A percentile compares a stretch with the other conserved stretches of the same genome.
phyloP scores from a whole-genome alignment of 2,797 vertebrate species.

The Falco novaeseelandiae region DNA sequence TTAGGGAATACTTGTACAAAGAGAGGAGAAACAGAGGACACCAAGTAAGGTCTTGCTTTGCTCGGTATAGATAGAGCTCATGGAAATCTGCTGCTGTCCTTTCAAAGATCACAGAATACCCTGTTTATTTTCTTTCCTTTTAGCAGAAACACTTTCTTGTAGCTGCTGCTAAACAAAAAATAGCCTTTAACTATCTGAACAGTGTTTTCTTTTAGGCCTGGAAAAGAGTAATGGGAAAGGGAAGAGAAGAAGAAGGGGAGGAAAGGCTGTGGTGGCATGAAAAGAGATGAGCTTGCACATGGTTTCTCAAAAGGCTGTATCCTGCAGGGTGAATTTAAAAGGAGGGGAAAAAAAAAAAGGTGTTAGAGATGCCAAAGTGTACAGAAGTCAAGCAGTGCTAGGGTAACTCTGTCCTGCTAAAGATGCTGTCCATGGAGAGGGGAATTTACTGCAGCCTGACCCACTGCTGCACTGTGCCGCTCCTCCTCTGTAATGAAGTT shows the following conservation, averaged over 20 bases:
- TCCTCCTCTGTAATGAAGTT: neutral
- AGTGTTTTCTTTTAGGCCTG: neutral
- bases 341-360: neutral
- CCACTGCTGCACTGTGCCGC: neutral
- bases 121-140: slow-evolving; percentile 8
- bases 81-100: neutral
- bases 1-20: neutral
- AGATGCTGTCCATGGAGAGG: neutral
- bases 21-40: neutral
- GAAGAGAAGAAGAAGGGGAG: neutral
- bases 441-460: neutral
- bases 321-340: slow-evolving; percentile 2
- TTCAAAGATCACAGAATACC: neutral
- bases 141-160: neutral
- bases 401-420: neutral
- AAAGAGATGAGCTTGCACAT: neutral
- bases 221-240: neutral
- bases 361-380: neutral
- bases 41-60: neutral
- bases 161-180: neutral
- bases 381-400: neutral
- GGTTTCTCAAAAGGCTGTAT: neutral
- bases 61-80: fast-evolving
- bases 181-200: neutral
- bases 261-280: neutral